Evolutionary conservation across 2,113 vertebrate species (phyloP).

Genomic region (Cavia aperea): DNA sequence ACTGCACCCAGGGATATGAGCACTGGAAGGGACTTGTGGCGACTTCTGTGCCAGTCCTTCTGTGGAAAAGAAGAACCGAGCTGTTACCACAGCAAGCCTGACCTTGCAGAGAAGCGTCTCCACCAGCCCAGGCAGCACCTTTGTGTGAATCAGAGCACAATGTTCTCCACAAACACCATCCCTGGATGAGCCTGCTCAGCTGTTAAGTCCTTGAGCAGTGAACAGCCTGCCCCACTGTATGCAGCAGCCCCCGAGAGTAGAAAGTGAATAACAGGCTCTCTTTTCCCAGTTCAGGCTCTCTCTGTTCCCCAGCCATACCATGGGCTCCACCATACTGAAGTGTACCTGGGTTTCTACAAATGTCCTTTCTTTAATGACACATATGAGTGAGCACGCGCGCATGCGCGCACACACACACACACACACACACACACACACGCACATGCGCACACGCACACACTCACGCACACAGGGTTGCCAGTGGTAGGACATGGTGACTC

Average conservation of each 20-base stretch:
- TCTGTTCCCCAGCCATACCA: neutral
- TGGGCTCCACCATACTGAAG: neutral
- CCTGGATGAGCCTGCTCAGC: neutral
- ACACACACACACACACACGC: too few relatives aligned
- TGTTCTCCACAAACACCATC: too few relatives aligned
- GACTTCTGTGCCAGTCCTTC: neutral
- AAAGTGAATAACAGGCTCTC: neutral
- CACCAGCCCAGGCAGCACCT: neutral
- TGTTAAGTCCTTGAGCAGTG: neutral
- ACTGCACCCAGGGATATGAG: fast-evolving
- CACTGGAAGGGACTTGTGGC: neutral
- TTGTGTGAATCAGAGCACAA: neutral
- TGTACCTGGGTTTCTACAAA: neutral
- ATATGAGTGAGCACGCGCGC: too few relatives aligned
- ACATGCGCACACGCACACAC: too few relatives aligned
- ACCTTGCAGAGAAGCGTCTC: neutral
- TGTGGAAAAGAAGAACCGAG: neutral
- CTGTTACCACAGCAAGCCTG: neutral
- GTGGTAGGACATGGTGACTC: neutral
- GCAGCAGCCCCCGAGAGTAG: neutral
- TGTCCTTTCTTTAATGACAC: neutral
- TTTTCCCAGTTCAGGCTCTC: neutral
- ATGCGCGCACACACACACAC: too few relatives aligned
- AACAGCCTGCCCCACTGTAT: neutral
- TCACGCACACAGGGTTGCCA: too few relatives aligned